Evolutionary conservation across 1,140 invertebrate genomes (phyloP), one percentile per base, ranked within the genome.

Genomic region (Macrocentrus cingulum): DNA sequence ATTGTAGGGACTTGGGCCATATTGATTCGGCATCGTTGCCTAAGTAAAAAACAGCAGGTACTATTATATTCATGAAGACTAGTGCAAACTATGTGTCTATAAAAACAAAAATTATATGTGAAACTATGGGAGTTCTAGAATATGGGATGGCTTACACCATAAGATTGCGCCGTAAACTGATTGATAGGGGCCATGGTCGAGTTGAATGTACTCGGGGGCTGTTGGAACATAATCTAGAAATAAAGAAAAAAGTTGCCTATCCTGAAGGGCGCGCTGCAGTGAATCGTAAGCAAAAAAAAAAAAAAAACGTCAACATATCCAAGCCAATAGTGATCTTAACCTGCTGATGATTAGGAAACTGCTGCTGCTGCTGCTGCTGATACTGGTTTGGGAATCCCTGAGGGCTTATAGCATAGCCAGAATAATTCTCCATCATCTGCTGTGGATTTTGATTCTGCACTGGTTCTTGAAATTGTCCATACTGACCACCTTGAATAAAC

Each of bases 371-470:
- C 59, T 63, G 61, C 52, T 72, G 69, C 42, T 71, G 71, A 61
- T 66, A 73, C 60, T 77, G 69, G 65, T 72, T 74, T 49, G 63
- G 75, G 56, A 68, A 78, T 56, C 69, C 70, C 22, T 77, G 77
- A 4, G 56, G 29, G 34, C 61, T 57, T 16, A 55, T 60, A 42
- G 62, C 60, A 45, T 76, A 76, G 50, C 63, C 69, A 32, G 62
- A 56, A 45, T 74, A 77, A 49, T 65, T 50, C 25, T 74, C 68
- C n/a, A 59, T 16, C 8, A 29, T 46, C 13, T n/a, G 37, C 60
- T 72, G 20, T 44, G 53, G 58, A 15, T 29, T 19, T 8, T 13
- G 72, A 13, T 67, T 64, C 59, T 57, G 66, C 44, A 60, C 60
- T 48, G 64, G 71, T 25, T 68, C 72, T 48, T 67, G 70, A 46